These are phyloP conservation scores for Julus scanicus DNA, from an alignment of 2,888 invertebrate species.

Conservation along the genomic window DNA sequence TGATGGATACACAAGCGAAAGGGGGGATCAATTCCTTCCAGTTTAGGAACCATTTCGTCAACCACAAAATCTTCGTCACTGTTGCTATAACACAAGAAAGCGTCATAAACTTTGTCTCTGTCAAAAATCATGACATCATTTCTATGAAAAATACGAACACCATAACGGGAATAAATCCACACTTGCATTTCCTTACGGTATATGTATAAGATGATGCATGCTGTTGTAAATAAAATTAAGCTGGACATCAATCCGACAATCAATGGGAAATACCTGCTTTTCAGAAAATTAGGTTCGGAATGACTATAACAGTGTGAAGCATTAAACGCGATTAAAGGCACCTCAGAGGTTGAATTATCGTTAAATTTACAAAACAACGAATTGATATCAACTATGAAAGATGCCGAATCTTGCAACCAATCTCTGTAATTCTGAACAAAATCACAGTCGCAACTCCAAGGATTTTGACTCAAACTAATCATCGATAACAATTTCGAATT, in stretches of 20 bases:
- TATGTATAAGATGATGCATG: conserved; percentile 55
- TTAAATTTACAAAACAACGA: conserved; percentile 1
- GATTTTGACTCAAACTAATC: conserved; percentile 41
- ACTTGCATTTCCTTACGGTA: conserved; percentile 57
- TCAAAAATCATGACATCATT: not conserved
- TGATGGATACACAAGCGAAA: conserved; percentile 62
- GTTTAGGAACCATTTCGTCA: conserved; percentile 59
- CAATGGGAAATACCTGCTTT: conserved; percentile 6
- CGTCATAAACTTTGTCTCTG: conserved; percentile 61
- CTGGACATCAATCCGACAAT: not conserved
- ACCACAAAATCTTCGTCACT: conserved; percentile 61
- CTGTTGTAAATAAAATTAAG: not conserved
- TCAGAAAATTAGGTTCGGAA: not conserved
- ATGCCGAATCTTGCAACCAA: conserved; percentile 77
- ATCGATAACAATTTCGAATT: not conserved
- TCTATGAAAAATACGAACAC: conserved; percentile 56
- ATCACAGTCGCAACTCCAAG: conserved; percentile 56
- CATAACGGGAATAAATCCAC: conserved; percentile 53
- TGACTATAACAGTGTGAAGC: not conserved
- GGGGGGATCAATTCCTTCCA: conserved; percentile 59
- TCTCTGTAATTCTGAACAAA: conserved; percentile 76
- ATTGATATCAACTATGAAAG: conserved; percentile 72
- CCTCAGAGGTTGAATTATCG: not conserved
- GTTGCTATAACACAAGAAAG: conserved; percentile 62
- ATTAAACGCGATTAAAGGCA: conserved; percentile 44